Conservation (phyloP, 2,797 vertebrate species). For the Rhinatrema bivittatum region DNA sequence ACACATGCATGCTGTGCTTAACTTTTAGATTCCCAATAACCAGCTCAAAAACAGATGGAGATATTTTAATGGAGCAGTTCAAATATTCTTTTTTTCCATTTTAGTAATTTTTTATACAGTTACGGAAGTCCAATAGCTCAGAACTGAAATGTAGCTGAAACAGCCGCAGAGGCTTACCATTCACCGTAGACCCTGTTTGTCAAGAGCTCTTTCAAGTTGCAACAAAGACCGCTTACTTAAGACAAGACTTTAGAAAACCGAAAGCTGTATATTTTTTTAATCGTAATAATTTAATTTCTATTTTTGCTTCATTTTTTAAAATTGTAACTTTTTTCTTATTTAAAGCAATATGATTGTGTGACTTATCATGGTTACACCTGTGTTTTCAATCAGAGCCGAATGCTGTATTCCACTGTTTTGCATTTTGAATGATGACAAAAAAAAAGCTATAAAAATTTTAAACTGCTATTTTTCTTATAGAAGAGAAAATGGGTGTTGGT, state of each 20-base stretch:
- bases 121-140: slow-evolving; percentile 38
- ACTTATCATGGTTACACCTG: slow-evolving; percentile 70
- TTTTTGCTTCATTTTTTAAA: slow-evolving; percentile 54
- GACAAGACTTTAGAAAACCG: slow-evolving; percentile 58
- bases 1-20: too few species aligned
- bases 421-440: slow-evolving; percentile 77
- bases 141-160: slow-evolving; percentile 36
- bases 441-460: slow-evolving; percentile 77
- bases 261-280: slow-evolving; percentile 63
- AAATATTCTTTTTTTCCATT: slow-evolving; percentile 38
- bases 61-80: slow-evolving; percentile 35
- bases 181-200: slow-evolving; percentile 52
- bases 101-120: slow-evolving; percentile 39
- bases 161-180: slow-evolving; percentile 39
- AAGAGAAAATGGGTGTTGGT: slow-evolving; percentile 74
- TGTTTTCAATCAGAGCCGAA: slow-evolving; percentile 83
- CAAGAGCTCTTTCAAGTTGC: slow-evolving; percentile 50
- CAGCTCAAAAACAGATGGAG: slow-evolving; percentile 35
- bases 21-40: too few species aligned
- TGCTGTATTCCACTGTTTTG: slow-evolving; percentile 82
- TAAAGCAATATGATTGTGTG: slow-evolving; percentile 83
- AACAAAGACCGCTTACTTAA: slow-evolving; percentile 62
- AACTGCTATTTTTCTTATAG: slow-evolving; percentile 87
- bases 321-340: slow-evolving; percentile 68
- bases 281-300: slow-evolving; percentile 51